Conservation (phyloP, 2,113 vertebrate species). For the pig (Sus scrofa) region T2T-Sscrofa CM000814.6:103361001-103361500, state of each 20-base stretch:
- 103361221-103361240: neutral
- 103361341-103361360: neutral
- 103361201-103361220: neutral
- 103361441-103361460: neutral
- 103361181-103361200: neutral
- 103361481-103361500: too few relatives aligned
- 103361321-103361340: neutral
- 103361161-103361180: neutral
- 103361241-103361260: neutral
- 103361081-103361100: conserved; percentile 10
- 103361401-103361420: neutral
- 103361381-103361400: neutral
- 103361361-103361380: neutral
- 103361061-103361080: conserved; percentile 4
- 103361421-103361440: neutral
- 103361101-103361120: neutral
- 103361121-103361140: neutral
- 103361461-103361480: conserved; percentile 1
- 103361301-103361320: neutral
- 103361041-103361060: neutral
- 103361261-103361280: neutral
- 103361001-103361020: neutral
- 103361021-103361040: neutral
- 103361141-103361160: neutral
- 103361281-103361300: neutral